Base-by-base conservation (phyloP, 2,888 invertebrate species). In the Thelaira solivaga region DNA sequence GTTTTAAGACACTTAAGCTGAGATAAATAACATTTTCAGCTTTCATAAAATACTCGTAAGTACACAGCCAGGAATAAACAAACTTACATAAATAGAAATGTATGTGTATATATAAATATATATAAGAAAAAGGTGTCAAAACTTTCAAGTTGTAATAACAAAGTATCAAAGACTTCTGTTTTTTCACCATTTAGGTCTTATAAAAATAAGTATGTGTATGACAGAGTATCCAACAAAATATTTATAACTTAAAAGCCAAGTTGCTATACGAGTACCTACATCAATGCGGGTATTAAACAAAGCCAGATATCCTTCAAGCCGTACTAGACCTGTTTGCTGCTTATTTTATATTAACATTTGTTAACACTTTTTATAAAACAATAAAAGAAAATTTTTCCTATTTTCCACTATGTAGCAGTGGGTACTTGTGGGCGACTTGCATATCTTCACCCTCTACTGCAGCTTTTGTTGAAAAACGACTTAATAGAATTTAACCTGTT, bases 11-110 rank as follows among this genome's bases (percentile, higher is more conserved):
- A 64, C 72, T 68, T 74, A 76, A 69, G 80, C 43, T 43, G 51
- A 71, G 53, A 76, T 79, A 81, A 81, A 80, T 76, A 80, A 62
- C 65, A 76, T 81, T 80, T 68, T 67, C 59, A 79, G 71, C 47
- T 71, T 78, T 76, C 41, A 71, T 49, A 62, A 43, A 64, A 67
- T 55, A 31, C 34, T n/a, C n/a, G n/a, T n/a, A n/a, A n/a, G n/a
- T n/a, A n/a, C n/a, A n/a, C n/a, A n/a, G n/a, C n/a, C n/a, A n/a
- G n/a, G n/a, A n/a, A n/a, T n/a, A n/a, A n/a, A n/a, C n/a, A n/a
- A n/a, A n/a, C n/a, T n/a, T n/a, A n/a, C n/a, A n/a, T n/a, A n/a
- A n/a, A n/a, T n/a, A n/a, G n/a, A n/a, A n/a, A n/a, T n/a, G n/a
- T n/a, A n/a, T n/a, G n/a, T n/a, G 18, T 2, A 34, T 55, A 29